Conservation (phyloP, 2,113 vertebrate genomes). For the Leucopternis melanops region DNA sequence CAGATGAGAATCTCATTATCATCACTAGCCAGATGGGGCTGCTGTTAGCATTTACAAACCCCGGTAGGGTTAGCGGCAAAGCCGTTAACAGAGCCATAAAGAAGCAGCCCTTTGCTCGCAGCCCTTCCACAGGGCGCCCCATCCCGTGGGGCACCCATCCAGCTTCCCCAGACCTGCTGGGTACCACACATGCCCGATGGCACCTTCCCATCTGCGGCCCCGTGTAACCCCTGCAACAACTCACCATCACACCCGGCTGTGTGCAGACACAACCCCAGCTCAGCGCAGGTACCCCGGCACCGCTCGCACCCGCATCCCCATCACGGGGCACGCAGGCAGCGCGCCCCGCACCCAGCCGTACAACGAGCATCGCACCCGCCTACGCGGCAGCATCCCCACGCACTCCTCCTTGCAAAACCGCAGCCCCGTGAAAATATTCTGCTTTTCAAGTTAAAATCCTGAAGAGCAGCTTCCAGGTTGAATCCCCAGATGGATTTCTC, state of each 20-base stretch:
- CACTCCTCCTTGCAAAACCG: not conserved
- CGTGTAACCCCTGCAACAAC: rapidly evolving
- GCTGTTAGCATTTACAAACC: not conserved
- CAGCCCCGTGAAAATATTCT: not conserved
- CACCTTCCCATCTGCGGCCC: not conserved
- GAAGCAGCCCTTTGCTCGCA: not conserved
- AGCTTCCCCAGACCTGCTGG: too few relatives aligned
- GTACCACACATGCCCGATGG: rapidly evolving
- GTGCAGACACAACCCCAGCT: not conserved
- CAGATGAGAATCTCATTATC: not conserved
- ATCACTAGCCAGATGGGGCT: not conserved
- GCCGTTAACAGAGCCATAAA: not conserved
- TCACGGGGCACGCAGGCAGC: not conserved
- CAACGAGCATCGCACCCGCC: not conserved
- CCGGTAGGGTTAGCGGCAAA: not conserved
- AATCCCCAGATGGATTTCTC: constrained; percentile 46
- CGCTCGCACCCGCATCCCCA: not conserved
- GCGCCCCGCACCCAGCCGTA: rapidly evolving
- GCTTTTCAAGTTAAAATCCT: constrained; percentile 41
- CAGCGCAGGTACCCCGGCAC: not conserved
- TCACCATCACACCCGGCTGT: too few relatives aligned
- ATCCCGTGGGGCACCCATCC: not conserved
- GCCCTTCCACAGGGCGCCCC: not conserved
- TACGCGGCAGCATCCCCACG: not conserved
- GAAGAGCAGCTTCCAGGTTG: constrained; percentile 37